A percentile compares a stretch with the other conserved stretches of the same genome.
Conservation (phyloP, 1,140 invertebrate genomes). For the Dreissena rostriformis region DNA sequence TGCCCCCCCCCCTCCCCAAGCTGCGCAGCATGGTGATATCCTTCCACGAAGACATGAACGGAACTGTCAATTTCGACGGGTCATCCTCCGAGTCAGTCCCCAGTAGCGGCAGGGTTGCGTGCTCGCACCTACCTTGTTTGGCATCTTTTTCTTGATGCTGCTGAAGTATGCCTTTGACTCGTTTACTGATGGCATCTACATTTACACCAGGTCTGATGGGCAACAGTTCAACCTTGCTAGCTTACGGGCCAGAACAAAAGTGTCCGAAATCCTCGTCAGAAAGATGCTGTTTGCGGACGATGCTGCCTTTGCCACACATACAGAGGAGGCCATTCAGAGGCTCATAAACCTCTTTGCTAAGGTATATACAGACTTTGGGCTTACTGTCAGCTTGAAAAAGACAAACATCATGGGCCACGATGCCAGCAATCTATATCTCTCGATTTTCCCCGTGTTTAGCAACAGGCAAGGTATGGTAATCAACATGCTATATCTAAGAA, state of each 20-base stretch:
- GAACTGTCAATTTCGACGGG: not conserved
- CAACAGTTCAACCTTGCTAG: slow-evolving; percentile 48
- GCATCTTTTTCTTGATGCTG: slow-evolving; percentile 37
- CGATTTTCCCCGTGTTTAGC: too few species aligned
- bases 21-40: slow-evolving; percentile 28
- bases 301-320: slow-evolving; percentile 49
- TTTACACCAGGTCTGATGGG: slow-evolving; percentile 55
- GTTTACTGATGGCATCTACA: slow-evolving; percentile 18
- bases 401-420: too few species aligned
- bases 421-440: too few species aligned
- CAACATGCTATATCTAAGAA: too few species aligned
- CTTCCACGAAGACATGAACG: slow-evolving; percentile 29
- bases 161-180: slow-evolving; percentile 15
- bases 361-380: too few species aligned
- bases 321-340: too few species aligned
- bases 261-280: slow-evolving; percentile 47
- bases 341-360: too few species aligned
- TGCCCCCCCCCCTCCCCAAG: too few species aligned
- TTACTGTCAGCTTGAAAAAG: too few species aligned
- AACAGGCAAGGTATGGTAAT: too few species aligned
- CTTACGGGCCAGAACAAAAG: slow-evolving; percentile 54
- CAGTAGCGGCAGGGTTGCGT: slow-evolving; percentile 15
- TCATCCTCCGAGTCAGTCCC: not conserved
- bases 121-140: slow-evolving; percentile 22
- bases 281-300: slow-evolving; percentile 63